Conservation (phyloP, 2,113 vertebrate species). For the Sarotherodon lohbergeri region DNA sequence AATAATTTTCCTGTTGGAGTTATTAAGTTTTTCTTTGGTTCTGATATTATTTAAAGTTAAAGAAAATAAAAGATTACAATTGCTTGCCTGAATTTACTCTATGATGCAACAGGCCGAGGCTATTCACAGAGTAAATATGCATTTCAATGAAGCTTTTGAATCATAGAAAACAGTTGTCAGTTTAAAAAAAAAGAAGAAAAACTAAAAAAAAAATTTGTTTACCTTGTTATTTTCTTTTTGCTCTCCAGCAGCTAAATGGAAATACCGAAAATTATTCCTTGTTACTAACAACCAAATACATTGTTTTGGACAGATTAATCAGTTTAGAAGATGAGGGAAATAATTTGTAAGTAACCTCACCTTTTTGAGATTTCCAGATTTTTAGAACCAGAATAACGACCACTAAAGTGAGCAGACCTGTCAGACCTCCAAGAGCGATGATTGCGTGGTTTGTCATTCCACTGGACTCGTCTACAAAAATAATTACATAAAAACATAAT, state of each 20-base stretch:
- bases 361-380: neutral
- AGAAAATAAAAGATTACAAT: neutral
- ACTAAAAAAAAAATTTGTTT: accelerated
- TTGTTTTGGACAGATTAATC: neutral
- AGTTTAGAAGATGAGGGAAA: accelerated
- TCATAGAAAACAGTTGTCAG: accelerated
- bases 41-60: accelerated
- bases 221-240: neutral
- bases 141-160: neutral
- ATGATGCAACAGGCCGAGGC: accelerated
- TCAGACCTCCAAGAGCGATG: neutral
- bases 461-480: neutral
- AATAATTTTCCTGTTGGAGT: neutral
- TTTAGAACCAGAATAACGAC: neutral
- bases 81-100: neutral
- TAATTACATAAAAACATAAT: neutral
- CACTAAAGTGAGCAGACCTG: neutral
- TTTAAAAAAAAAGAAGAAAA: neutral
- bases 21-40: neutral
- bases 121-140: accelerated
- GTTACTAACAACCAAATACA: neutral
- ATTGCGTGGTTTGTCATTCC: neutral
- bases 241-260: neutral
- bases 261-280: neutral
- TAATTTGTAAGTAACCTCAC: neutral